Evolutionary conservation across 1,140 invertebrate genomes (phyloP).

Genomic region (Solenopsis fugax): DNA sequence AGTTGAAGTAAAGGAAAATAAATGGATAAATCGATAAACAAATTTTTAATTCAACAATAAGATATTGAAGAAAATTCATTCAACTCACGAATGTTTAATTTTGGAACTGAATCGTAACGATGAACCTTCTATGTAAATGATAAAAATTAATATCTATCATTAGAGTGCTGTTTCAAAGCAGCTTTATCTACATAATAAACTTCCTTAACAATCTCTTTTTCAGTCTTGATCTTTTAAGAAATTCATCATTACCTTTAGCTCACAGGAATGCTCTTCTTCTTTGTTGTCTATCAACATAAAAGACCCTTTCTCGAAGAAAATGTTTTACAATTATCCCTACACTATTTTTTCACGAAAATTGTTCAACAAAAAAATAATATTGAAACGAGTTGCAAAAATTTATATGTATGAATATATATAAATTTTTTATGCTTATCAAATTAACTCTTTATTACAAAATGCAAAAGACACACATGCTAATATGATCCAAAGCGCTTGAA

Average conservation of each 20-base stretch:
- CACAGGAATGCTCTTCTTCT: not conserved
- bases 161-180: not conserved
- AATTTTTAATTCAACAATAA: not conserved
- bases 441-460: not conserved
- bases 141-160: slow-evolving; percentile 23
- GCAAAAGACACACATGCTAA: not conserved
- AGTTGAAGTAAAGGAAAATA: not conserved
- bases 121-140: no score
- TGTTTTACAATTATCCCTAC: not conserved
- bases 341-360: slow-evolving; percentile 3
- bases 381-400: not conserved
- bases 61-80: not conserved
- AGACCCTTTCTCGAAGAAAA: not conserved
- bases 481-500: not conserved
- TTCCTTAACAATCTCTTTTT: not conserved
- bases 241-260: not conserved
- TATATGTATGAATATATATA: not conserved
- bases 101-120: not conserved
- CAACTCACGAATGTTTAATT: not conserved
- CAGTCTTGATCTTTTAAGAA: no score
- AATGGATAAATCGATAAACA: no score
- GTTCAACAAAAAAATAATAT: not conserved
- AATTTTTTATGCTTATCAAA: not conserved
- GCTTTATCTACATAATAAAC: not conserved
- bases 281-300: not conserved